phyloP scores from a whole-genome alignment of 1,140 invertebrate genomes.

The Halesus radiatus region DNA sequence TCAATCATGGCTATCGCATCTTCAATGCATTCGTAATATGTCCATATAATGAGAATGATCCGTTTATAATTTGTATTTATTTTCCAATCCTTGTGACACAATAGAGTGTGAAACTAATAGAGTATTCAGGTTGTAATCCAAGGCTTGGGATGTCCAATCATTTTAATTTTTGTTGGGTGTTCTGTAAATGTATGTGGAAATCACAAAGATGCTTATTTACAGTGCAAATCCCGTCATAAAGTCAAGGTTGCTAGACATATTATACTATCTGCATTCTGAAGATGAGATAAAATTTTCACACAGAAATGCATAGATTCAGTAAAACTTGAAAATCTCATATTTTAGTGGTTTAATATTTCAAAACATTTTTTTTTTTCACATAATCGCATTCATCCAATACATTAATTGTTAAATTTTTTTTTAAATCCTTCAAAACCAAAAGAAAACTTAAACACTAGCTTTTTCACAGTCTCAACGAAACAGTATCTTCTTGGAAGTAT shows the following conservation, averaged over 20 bases:
- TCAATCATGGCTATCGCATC: conserved; percentile 25
- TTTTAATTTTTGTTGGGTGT: not conserved
- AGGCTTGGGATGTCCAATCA: not conserved
- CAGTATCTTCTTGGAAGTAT: not conserved
- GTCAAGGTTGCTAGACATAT: conserved; percentile 12
- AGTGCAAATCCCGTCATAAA: conserved; percentile 10
- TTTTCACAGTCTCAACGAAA: conserved; percentile 19
- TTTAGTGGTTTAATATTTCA: conserved; percentile 33
- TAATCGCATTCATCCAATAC: conserved; percentile 6
- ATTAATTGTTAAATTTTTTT: conserved; percentile 24
- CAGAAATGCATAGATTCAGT: conserved; percentile 20
- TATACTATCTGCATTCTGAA: conserved; percentile 31
- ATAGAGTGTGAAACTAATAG: too few relatives aligned
- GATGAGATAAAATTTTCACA: conserved; percentile 34
- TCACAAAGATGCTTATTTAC: conserved; percentile 20
- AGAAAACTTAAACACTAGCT: not conserved
- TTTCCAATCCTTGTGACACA: not conserved
- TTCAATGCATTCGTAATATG: conserved; percentile 32
- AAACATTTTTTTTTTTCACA: conserved; percentile 35
- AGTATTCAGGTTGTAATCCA: too few relatives aligned
- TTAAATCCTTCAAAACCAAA: conserved; percentile 13
- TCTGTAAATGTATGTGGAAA: conserved; percentile 2
- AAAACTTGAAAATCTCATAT: conserved; percentile 32
- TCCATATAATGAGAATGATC: not conserved
- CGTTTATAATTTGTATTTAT: not conserved